phyloP scores from a whole-genome alignment of 2,797 vertebrate species.

The Calcarius lapponicus region DNA sequence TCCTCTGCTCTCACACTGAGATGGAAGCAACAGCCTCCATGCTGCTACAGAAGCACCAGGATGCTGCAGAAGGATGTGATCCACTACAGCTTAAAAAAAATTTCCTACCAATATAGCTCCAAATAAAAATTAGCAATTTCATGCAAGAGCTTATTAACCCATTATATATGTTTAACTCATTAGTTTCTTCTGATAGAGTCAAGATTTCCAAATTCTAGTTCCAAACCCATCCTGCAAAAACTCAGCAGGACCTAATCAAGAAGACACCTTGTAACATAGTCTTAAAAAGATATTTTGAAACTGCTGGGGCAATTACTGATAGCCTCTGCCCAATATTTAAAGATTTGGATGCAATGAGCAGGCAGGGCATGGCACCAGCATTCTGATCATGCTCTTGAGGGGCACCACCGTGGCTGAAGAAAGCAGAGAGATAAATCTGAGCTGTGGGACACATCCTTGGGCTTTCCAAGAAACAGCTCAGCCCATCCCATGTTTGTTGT shows the following conservation, averaged over 20 bases:
- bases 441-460: not conserved
- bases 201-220: not conserved
- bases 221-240: not conserved
- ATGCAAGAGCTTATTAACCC: not conserved
- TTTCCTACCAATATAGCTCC: not conserved
- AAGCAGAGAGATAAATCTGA: not conserved
- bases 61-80: not conserved
- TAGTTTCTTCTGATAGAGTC: not conserved
- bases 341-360: not conserved
- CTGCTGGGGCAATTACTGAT: not conserved
- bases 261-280: not conserved
- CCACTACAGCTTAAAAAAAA: not conserved
- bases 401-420: not conserved
- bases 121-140: not conserved
- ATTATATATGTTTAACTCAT: not conserved
- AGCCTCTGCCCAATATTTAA: not conserved
- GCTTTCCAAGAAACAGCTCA: not conserved
- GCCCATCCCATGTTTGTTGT: not conserved
- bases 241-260: not conserved
- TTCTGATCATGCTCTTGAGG: not conserved
- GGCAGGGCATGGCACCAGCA: fast-evolving
- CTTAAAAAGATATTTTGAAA: not conserved
- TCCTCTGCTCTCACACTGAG: not conserved
- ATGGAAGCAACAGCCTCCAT: fast-evolving
- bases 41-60: not conserved